A percentile compares a stretch with the other conserved stretches of the same genome.
phyloP scores from a whole-genome alignment of 2,113 vertebrate species.

The Forbesichthys agassizii region DNA sequence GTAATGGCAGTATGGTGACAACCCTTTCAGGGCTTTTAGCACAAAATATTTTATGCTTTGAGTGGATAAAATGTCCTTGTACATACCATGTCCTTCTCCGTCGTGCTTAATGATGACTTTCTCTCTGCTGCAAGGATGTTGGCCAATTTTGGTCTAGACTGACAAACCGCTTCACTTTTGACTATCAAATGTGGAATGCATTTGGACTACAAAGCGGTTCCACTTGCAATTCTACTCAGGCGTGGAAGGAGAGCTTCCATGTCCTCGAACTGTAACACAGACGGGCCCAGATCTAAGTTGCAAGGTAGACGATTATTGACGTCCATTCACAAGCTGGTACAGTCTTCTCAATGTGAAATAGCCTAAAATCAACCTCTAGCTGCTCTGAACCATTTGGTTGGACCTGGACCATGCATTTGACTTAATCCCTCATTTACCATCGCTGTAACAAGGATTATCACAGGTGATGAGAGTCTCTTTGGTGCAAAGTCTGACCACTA shows the following conservation, averaged over 20 bases:
- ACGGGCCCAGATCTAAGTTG: not conserved
- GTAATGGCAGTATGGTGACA: not conserved
- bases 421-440: constrained; percentile 46
- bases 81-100: not conserved
- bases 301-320: not conserved
- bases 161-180: no score
- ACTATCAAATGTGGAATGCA: no score
- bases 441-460: no score
- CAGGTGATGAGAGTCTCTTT: no score
- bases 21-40: not conserved
- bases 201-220: constrained; percentile 36
- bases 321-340: not conserved
- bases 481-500: no score
- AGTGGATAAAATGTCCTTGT: constrained; percentile 9
- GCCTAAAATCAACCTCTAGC: constrained; percentile 17
- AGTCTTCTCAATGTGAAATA: not conserved
- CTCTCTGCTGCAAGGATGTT: no score
- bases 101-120: constrained; percentile 10
- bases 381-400: constrained; percentile 16
- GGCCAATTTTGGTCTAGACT: no score
- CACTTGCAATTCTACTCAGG: constrained; percentile 35
- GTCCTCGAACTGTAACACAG: no score
- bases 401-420: constrained; percentile 41
- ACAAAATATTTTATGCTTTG: not conserved
- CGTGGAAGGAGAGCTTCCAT: not conserved